phyloP scores from a whole-genome alignment of 1,140 invertebrate species.

The Triops cancriformis region DNA sequence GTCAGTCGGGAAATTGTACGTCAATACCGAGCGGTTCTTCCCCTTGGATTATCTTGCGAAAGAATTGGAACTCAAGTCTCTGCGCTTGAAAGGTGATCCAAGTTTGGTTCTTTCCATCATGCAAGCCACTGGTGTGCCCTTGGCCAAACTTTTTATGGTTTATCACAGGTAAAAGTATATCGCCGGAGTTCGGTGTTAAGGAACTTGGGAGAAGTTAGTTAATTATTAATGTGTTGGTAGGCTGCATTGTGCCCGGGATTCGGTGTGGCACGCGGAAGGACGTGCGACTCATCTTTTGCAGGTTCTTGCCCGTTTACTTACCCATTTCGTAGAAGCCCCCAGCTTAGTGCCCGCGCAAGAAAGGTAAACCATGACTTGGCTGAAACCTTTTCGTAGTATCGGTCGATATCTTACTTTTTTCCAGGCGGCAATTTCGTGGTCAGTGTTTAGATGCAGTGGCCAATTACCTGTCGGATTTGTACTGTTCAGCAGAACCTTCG shows the following conservation, averaged over 20 bases:
- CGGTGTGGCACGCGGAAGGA: constrained; percentile 25
- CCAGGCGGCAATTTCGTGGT: constrained; percentile 15
- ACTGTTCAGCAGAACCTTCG: constrained; percentile 17
- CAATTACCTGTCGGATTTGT: constrained; percentile 24
- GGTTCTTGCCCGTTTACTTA: constrained; percentile 23
- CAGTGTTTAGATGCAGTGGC: constrained; percentile 23
- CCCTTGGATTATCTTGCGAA: constrained; percentile 26
- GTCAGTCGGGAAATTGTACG: constrained; percentile 17
- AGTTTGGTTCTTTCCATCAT: constrained; percentile 22
- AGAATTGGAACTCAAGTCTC: constrained; percentile 16
- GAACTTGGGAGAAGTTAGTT: neutral
- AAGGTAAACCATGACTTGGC: neutral
- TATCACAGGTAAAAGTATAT: constrained; percentile 8
- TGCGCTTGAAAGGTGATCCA: constrained; percentile 17
- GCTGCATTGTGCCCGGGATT: constrained; percentile 22
- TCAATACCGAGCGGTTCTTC: constrained; percentile 27
- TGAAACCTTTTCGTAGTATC: neutral
- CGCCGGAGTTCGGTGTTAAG: neutral
- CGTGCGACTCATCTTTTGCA: constrained; percentile 23
- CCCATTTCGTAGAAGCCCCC: constrained; percentile 24
- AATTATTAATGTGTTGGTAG: neutral
- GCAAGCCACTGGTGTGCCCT: constrained; percentile 17
- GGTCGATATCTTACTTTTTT: neutral
- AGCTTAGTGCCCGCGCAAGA: constrained; percentile 22
- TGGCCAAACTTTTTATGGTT: constrained; percentile 21